Evolutionary conservation across 2,888 invertebrate species (phyloP).

Genomic region (Catonia carolina): DNA sequence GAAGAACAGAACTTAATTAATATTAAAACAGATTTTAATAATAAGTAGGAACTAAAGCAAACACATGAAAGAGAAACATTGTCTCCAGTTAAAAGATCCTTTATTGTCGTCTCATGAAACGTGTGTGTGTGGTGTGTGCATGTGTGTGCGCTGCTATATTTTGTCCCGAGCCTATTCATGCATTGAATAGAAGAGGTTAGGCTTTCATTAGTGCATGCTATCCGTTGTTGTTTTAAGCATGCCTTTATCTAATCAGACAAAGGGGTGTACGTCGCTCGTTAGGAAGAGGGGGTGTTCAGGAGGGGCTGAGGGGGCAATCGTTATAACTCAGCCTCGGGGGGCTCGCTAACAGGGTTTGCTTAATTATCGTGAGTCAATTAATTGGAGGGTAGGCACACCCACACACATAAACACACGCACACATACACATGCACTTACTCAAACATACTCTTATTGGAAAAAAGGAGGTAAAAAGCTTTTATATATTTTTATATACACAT

Average conservation of each 20-base stretch:
- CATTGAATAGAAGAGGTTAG: slow-evolving; percentile 22
- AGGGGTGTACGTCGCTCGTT: slow-evolving; percentile 31
- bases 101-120: no score
- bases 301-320: slow-evolving; percentile 36
- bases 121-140: no score
- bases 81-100: no score
- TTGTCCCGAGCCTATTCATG: background rate
- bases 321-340: slow-evolving; percentile 7
- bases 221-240: slow-evolving; percentile 48
- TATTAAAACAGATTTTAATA: slow-evolving; percentile 15
- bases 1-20: slow-evolving; percentile 8
- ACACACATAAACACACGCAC: no score
- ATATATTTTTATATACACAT: no score
- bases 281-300: slow-evolving; percentile 38
- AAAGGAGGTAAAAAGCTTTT: no score
- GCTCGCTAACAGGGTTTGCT: slow-evolving; percentile 10
- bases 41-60: slow-evolving; percentile 8
- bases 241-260: slow-evolving; percentile 48
- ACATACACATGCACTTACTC: no score
- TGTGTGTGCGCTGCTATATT: no score
- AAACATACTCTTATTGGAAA: no score
- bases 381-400: background rate
- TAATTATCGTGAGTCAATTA: slow-evolving; percentile 10
- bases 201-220: slow-evolving; percentile 46
- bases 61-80: background rate